Percentiles rank a stretch among this genome's conserved stretches.
These are phyloP conservation scores for Brachylomia viminalis DNA, from an alignment of 2,888 invertebrate genomes.

Conservation along the genomic window DNA sequence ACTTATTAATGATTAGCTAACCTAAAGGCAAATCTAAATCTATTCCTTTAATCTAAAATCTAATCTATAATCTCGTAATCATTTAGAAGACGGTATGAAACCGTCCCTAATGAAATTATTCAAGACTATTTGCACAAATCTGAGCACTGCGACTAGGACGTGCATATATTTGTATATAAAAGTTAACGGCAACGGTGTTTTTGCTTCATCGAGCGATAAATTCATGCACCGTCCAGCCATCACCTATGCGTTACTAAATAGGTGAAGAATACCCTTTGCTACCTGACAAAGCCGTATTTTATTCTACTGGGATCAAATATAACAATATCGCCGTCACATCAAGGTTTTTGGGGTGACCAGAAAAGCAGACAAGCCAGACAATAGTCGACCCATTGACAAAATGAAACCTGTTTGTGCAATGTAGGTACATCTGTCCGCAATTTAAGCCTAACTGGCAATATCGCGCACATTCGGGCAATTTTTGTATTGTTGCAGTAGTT, in stretches of 20 bases:
- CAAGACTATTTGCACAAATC: neutral
- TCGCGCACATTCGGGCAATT: neutral
- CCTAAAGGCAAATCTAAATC: neutral
- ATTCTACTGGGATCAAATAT: neutral
- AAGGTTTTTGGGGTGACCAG: conserved; percentile 20
- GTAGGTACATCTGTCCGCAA: conserved; percentile 14
- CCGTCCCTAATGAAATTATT: neutral
- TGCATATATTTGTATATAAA: too few relatives aligned
- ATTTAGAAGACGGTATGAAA: neutral
- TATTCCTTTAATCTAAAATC: too few relatives aligned
- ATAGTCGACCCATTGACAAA: conserved; percentile 14
- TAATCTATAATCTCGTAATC: neutral
- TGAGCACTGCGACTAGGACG: neutral
- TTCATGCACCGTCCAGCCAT: too few relatives aligned
- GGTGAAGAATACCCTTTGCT: neutral
- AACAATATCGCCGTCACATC: neutral
- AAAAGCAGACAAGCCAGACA: conserved; percentile 4
- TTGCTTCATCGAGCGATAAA: too few relatives aligned
- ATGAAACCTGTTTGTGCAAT: conserved; percentile 13
- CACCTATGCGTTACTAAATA: neutral
- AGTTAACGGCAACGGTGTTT: too few relatives aligned
- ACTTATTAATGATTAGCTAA: neutral
- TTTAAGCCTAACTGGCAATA: neutral
- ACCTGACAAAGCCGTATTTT: neutral
- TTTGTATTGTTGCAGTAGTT: neutral